A percentile compares a stretch with the other conserved stretches of the same genome.
These are phyloP conservation scores for Stichopus horrens DNA, from an alignment of 53 echinoderm and acorn worm genomes.

Conservation along the genomic window DNA sequence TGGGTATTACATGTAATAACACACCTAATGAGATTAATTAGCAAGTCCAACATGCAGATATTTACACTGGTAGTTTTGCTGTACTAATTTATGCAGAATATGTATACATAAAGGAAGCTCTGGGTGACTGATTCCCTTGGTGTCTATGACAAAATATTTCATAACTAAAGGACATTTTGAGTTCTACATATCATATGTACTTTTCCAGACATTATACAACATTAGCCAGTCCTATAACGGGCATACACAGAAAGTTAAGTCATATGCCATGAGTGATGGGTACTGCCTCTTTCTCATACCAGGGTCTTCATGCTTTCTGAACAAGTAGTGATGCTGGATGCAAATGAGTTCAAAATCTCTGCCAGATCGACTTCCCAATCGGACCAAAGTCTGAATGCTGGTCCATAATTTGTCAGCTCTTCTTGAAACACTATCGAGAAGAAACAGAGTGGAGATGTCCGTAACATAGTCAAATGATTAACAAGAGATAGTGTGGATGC, in stretches of 20 bases:
- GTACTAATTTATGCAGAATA: too few species aligned
- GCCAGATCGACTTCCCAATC: constrained; percentile 78
- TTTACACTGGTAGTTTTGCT: too few species aligned
- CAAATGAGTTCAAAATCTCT: constrained; percentile 66
- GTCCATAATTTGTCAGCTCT: constrained; percentile 77
- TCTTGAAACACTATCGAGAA: constrained; percentile 61
- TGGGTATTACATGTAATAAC: not conserved
- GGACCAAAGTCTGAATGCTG: constrained; percentile 86
- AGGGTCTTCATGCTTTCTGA: constrained; percentile 61
- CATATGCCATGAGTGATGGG: too few species aligned
- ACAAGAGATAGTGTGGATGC: not conserved
- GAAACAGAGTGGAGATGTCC: not conserved
- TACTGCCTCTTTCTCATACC: constrained; percentile 49
- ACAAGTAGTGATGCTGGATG: constrained; percentile 75
- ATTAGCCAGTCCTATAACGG: too few species aligned
- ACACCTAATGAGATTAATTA: not conserved
- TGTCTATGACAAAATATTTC: too few species aligned
- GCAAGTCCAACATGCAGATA: too few species aligned
- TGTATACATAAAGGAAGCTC: too few species aligned
- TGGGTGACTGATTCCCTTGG: too few species aligned
- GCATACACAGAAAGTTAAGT: too few species aligned
- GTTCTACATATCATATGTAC: too few species aligned
- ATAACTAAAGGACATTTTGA: too few species aligned
- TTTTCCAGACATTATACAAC: too few species aligned
- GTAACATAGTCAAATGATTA: not conserved